Evolutionary conservation across 1,140 invertebrate species (phyloP), one percentile per base, ranked within the genome.

Genomic region (Chionoecetes opilio): DNA sequence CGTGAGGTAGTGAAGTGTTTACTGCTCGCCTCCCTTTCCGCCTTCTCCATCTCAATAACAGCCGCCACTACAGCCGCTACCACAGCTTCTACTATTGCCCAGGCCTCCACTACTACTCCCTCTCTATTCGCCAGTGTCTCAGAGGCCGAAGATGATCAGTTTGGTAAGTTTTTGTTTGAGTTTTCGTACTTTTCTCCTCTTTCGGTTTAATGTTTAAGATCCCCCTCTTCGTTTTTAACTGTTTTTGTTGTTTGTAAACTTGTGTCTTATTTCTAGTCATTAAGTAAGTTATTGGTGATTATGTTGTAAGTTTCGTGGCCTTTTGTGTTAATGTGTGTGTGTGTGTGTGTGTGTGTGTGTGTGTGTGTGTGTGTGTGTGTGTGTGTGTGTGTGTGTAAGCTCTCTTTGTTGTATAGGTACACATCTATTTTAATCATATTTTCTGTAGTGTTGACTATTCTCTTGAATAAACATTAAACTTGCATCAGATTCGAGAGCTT

Each of bases 291-390:
- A 46, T 14, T 5, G 41, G n/a, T 46, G 41, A 46, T 5, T 14
- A 14, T 46, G 41, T 46, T 46, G 41, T 46, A 14, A 46, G 41
- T 14, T 46, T 8, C 41, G 41, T 8, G 5, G 41, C 41, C 41
- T 26, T 75, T 75, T n/a, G n/a, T 21, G 5, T n/a, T 75, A 26
- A 26, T 75, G 53, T 26, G 5, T 63, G 53, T 63, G 63, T 75
- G 63, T 75, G 63, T 75, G 63, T 75, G 63, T 75, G 63, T 75
- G 63, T 75, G 63, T 75, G 63, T 75, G 63, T 75, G 63, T 75
- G 21, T 75, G 63, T 75, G 63, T 75, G 21, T n/a, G 63, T 75
- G 63, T n/a, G 63, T 75, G 63, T 75, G 63, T n/a, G 63, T 75
- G 63, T 75, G 63, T n/a, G 63, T 75, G 63, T 53, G 46, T 53